phyloP scores from a whole-genome alignment of 2,888 invertebrate species.

The Malachius bipustulatus region DNA sequence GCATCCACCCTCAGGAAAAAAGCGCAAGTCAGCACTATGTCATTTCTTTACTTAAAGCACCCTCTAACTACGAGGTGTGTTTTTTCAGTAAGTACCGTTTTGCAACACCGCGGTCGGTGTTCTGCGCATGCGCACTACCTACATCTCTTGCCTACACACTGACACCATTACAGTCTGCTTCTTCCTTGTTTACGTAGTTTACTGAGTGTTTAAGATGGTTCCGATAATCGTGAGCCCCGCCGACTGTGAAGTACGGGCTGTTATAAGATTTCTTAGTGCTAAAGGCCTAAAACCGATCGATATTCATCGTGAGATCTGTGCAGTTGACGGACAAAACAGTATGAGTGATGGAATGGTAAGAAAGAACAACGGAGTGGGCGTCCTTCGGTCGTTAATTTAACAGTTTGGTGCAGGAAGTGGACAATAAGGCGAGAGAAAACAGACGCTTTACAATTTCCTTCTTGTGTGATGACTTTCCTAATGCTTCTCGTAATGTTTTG shows the following conservation, averaged over 20 bases:
- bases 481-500: background rate
- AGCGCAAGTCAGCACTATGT: no score
- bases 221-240: conserved; percentile 8
- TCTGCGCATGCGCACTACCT: conserved; percentile 12
- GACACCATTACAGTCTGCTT: conserved; percentile 1
- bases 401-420: conserved; percentile 10
- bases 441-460: conserved; percentile 1
- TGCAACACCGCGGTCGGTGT: conserved; percentile 11
- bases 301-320: conserved; percentile 18
- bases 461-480: background rate
- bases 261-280: conserved; percentile 17
- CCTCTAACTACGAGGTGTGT: conserved; percentile 10
- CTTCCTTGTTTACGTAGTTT: conserved; percentile 1
- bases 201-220: conserved; percentile 6
- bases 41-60: no score
- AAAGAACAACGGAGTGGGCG: conserved; percentile 13
- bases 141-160: conserved; percentile 9
- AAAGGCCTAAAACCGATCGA: conserved; percentile 16
- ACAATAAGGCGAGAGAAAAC: conserved; percentile 1
- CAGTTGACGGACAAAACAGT: conserved; percentile 19
- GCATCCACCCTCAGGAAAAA: no score
- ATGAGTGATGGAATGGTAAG: conserved; percentile 19
- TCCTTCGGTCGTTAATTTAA: conserved; percentile 8
- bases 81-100: conserved; percentile 13
- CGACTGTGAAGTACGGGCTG: conserved; percentile 12